These are phyloP conservation scores for Acanthosepion esculentum DNA, from an alignment of 2,888 invertebrate species.

Conservation along the genomic window DNA sequence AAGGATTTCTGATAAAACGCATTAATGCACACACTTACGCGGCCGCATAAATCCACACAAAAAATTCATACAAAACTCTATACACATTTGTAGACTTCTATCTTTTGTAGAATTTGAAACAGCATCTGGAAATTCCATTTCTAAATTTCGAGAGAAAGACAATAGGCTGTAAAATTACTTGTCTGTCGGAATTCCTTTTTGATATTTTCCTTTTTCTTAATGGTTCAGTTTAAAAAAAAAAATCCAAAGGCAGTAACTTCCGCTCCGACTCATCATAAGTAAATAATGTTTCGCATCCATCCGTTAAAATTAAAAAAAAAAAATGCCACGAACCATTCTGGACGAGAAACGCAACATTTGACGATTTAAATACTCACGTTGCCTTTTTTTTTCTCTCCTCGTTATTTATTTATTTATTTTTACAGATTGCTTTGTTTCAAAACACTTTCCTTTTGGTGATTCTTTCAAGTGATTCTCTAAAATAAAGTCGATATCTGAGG, in stretches of 20 bases:
- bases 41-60: no score
- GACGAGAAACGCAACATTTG: neutral
- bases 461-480: neutral
- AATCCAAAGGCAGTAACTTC: neutral
- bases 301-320: conserved; percentile 33
- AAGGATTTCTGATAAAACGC: neutral
- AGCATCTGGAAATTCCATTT: neutral
- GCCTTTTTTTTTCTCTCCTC: neutral
- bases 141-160: neutral
- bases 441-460: neutral
- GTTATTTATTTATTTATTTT: neutral
- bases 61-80: neutral
- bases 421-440: neutral
- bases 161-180: conserved; percentile 25
- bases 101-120: neutral
- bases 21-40: neutral
- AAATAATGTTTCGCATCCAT: neutral
- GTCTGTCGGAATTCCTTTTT: neutral
- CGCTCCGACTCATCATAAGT: neutral
- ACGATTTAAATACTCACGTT: neutral
- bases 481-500: neutral
- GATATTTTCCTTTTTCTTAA: neutral
- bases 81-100: neutral
- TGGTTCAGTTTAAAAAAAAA: neutral
- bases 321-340: neutral